phyloP scores from a whole-genome alignment of 2,797 vertebrate genomes.

The Parauchenoglanis ngamensis region DNA sequence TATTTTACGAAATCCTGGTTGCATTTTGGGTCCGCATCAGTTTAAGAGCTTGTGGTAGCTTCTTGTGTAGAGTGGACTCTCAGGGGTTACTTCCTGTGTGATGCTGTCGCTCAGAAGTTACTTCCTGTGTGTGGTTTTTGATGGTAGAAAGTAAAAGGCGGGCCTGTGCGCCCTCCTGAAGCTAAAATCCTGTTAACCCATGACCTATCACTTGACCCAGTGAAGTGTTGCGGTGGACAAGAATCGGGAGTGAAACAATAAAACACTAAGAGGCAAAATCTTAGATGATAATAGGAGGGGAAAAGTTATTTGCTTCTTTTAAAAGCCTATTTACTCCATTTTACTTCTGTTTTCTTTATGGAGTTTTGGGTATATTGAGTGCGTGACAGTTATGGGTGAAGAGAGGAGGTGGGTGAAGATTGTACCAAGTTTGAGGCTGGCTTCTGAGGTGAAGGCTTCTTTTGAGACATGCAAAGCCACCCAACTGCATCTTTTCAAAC shows the following conservation, averaged over 20 bases:
- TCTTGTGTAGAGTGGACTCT: background rate
- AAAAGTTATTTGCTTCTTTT: conserved; percentile 5
- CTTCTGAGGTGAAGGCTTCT: background rate
- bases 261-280: conserved; percentile 47
- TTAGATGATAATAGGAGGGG: conserved; percentile 35
- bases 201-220: conserved; percentile 62
- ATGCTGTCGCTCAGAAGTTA: background rate
- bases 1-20: background rate
- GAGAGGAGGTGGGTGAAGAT: background rate
- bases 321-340: conserved; percentile 9
- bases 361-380: conserved; percentile 5
- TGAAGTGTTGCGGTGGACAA: conserved; percentile 54
- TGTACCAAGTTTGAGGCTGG: background rate
- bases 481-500: background rate
- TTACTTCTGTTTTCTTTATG: background rate
- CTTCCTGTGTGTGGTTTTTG: conserved; percentile 43
- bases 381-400: background rate
- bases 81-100: conserved; percentile 23
- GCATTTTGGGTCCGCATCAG: background rate
- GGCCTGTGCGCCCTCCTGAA: conserved; percentile 27
- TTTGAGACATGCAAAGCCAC: background rate
- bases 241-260: conserved; percentile 57
- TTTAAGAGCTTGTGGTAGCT: background rate
- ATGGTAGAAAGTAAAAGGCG: conserved; percentile 10
- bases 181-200: conserved; percentile 61